Percentiles rank a stretch among this genome's conserved stretches.
Conservation (phyloP, 2,888 invertebrate species). For the Polydrusus pterygomalis region DNA sequence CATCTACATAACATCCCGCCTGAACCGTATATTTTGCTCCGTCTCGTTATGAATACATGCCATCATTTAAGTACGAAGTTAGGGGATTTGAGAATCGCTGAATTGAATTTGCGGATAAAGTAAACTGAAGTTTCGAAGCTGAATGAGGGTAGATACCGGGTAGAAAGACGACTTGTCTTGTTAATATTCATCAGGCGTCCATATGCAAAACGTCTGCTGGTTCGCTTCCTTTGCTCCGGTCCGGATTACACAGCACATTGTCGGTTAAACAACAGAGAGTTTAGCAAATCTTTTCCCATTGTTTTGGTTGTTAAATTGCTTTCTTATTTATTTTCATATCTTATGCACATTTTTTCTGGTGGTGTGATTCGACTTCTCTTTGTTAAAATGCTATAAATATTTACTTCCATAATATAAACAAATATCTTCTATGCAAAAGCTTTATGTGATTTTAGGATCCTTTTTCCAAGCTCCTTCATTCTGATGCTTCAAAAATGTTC, state of each 20-base stretch:
- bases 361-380: background rate
- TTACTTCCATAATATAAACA: no score
- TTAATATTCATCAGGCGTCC: conserved; percentile 72
- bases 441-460: no score
- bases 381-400: no score
- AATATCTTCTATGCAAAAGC: no score
- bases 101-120: conserved; percentile 60
- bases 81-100: conserved; percentile 56
- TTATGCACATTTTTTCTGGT: no score
- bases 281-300: conserved; percentile 44
- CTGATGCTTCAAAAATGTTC: no score
- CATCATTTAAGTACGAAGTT: conserved; percentile 56
- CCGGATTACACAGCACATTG: conserved; percentile 64
- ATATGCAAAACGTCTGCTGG: conserved; percentile 72
- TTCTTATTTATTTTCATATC: no score
- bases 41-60: conserved; percentile 55
- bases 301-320: conserved; percentile 49
- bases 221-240: conserved; percentile 68
- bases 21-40: conserved; percentile 53
- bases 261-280: conserved; percentile 60
- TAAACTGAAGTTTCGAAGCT: conserved; percentile 58
- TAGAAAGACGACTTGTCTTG: conserved; percentile 59
- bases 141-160: conserved; percentile 42
- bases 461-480: no score
- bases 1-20: conserved; percentile 54